These are phyloP conservation scores for Zaprionus obscuricornis DNA, from an alignment of 2,888 invertebrate genomes.

Conservation along the genomic window DNA sequence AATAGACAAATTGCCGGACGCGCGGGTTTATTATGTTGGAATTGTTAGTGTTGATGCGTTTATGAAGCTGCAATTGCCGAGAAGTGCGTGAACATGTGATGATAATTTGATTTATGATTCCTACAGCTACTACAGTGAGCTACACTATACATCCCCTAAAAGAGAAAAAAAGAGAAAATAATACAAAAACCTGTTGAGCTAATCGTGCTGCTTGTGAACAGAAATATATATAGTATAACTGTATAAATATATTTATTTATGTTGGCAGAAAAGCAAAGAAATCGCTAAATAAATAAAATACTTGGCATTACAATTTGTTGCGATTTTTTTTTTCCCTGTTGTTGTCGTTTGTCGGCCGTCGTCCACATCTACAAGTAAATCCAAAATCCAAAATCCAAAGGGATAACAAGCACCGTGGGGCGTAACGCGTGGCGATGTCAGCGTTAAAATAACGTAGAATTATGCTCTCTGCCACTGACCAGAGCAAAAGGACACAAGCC, in stretches of 20 bases:
- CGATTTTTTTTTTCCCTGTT: constrained; percentile 54
- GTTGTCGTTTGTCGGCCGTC: no score
- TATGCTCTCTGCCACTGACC: constrained; percentile 50
- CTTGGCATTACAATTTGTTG: constrained; percentile 80
- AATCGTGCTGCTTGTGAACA: constrained; percentile 38
- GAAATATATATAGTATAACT: constrained; percentile 32
- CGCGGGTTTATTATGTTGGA: constrained; percentile 62
- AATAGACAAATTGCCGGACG: constrained; percentile 68
- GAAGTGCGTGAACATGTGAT: constrained; percentile 26
- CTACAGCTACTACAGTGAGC: not conserved
- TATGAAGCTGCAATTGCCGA: constrained; percentile 51
- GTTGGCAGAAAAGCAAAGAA: constrained; percentile 33
- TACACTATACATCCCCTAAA: no score
- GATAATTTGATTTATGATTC: constrained; percentile 41
- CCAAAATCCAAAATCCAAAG: constrained; percentile 22
- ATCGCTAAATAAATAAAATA: constrained; percentile 73
- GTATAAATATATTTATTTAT: constrained; percentile 58
- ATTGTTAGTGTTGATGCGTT: constrained; percentile 61
- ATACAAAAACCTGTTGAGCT: constrained; percentile 67
- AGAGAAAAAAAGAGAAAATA: not conserved
- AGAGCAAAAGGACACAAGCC: constrained; percentile 24
- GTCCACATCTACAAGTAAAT: no score
- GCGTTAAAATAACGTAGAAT: constrained; percentile 47
- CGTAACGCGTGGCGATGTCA: constrained; percentile 18
- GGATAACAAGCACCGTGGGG: constrained; percentile 49